Base-by-base conservation (phyloP, 2,113 vertebrate genomes). In the Psilopsiagon aurifrons region DNA sequence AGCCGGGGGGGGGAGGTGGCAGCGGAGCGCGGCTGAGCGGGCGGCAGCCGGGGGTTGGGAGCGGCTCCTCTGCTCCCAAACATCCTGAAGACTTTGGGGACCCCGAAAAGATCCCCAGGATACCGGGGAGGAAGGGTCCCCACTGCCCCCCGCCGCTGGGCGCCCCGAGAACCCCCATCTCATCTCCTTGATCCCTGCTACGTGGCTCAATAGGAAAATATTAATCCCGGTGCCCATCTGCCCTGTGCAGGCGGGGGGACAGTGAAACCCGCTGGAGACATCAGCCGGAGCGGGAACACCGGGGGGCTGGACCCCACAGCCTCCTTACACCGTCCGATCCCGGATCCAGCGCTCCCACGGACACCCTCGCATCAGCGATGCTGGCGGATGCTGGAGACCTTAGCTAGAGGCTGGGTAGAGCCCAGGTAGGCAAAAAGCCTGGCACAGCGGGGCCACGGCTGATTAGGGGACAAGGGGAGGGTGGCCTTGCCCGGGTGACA, bases 311-410 rank as follows among this genome's bases (percentile, higher is more conserved):
- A 16, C 18, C 75, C 31, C 44, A 31, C 63, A 8, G 17, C 16
- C 25, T 68, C 57, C 47, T 14, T 7, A 3, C 70, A 9, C n/a
- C 31, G 0, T 5, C 39, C 1, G 2, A 43, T 0, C 83, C 66
- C 13, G 1, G 3, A 29, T 3, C 71, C 88, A 51, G 67, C 9
- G 1, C 43, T 60, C 22, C 66, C 68, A 1, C 44, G 11, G 66
- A 66, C 85, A 5, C 63, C 4, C 7, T 1, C 3, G 2, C 4
- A 4, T 20, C 6, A 1, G 74, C 14, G 70, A 68, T 85, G 70
- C 91, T 8, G 86, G 82, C 3, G 6, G 33, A 29, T 6, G 8
- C 86, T 2, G 6, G 25, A 27, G 69, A 44, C 7, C 8, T 4
- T 59, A 83, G 77, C 43, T 68, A 82, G 62, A 55, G 33, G 7